phyloP scores from a whole-genome alignment of 2,113 vertebrate species.

The Clarias macrocephalus region DNA sequence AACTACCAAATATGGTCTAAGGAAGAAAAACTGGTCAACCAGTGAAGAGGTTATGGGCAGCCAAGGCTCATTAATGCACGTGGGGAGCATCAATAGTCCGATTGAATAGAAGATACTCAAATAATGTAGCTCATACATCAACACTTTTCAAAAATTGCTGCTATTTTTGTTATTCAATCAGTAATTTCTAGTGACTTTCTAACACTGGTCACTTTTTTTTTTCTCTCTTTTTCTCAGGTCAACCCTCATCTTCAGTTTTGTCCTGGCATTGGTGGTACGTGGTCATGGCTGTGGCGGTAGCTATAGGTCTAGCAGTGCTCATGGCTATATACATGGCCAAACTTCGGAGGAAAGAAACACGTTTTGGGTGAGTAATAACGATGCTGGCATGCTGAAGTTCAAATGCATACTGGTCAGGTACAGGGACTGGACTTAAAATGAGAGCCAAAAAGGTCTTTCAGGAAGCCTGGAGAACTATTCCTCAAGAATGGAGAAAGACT shows the following conservation, averaged over 20 bases:
- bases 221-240: slow-evolving; percentile 46
- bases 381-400: background rate
- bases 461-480: too few species aligned
- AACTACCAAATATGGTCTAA: too few species aligned
- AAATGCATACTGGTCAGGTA: background rate
- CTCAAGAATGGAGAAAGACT: too few species aligned
- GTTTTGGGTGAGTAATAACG: slow-evolving; percentile 78
- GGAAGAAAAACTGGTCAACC: too few species aligned
- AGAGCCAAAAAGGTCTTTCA: too few species aligned
- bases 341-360: slow-evolving; percentile 83
- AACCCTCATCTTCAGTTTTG: slow-evolving; percentile 61
- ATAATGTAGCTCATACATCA: too few species aligned
- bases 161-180: background rate
- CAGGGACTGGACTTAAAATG: too few species aligned
- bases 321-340: slow-evolving; percentile 80
- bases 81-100: too few species aligned
- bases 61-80: too few species aligned
- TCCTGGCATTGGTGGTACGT: slow-evolving; percentile 94
- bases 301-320: slow-evolving; percentile 74
- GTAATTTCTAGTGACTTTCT: too few species aligned
- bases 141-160: background rate
- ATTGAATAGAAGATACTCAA: too few species aligned
- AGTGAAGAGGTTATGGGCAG: too few species aligned
- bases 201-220: slow-evolving; percentile 6
- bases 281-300: slow-evolving; percentile 77